phyloP scores from a whole-genome alignment of 2,888 invertebrate genomes.

The Griposia aprilina region DNA sequence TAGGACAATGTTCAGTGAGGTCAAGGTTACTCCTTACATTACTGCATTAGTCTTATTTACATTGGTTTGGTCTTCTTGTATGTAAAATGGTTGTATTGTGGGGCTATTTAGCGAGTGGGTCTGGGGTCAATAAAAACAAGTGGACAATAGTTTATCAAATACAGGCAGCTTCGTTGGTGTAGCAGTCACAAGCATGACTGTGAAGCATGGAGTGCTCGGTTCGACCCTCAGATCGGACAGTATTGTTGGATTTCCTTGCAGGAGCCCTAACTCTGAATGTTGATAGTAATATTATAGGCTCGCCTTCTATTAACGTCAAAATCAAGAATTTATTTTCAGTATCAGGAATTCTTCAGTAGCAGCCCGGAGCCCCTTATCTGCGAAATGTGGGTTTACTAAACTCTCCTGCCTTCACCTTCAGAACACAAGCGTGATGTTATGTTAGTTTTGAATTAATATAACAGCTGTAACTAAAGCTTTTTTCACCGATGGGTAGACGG shows the following conservation, averaged over 20 bases:
- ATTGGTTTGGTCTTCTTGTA: neutral
- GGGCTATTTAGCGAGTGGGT: neutral
- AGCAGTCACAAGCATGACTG: too few relatives aligned
- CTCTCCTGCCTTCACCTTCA: neutral
- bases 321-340: neutral
- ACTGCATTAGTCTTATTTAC: slow-evolving; percentile 5
- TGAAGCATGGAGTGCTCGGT: neutral
- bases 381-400: neutral
- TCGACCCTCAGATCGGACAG: neutral
- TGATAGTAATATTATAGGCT: neutral
- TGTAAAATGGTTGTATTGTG: neutral
- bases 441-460: neutral
- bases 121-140: neutral
- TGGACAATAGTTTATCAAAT: neutral
- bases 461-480: neutral
- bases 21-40: slow-evolving; percentile 3
- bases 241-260: neutral
- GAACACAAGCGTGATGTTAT: neutral
- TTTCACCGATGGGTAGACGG: neutral
- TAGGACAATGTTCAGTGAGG: neutral
- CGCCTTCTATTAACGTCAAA: neutral
- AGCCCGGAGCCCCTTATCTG: neutral
- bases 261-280: neutral
- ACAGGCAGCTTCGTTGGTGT: neutral
- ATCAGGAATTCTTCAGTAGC: neutral